phyloP scores from a whole-genome alignment of 2,797 vertebrate genomes.

The Furcifer pardalis region DNA sequence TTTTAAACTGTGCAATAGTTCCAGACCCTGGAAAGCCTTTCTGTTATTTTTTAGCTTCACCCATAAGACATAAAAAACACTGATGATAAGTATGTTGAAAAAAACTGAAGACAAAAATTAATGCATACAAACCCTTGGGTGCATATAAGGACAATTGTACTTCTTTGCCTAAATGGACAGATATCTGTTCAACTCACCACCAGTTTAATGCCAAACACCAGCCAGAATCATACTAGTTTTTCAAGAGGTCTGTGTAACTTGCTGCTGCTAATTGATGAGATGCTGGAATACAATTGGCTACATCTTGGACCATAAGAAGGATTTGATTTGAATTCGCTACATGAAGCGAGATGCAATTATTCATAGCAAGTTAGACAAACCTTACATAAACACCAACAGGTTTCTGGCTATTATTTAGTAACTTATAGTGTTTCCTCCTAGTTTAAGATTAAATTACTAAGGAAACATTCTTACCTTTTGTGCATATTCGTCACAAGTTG shows the following conservation, averaged over 20 bases:
- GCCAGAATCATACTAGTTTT: no score
- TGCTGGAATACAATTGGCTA: no score
- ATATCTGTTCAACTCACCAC: no score
- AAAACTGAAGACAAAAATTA: neutral
- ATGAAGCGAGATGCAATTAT: no score
- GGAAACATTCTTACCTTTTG: slow-evolving; percentile 80
- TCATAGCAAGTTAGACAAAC: no score
- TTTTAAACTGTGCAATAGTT: neutral
- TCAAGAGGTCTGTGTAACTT: no score
- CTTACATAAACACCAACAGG: neutral
- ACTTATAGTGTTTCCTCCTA: no score
- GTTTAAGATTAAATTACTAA: neutral
- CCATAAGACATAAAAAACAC: neutral
- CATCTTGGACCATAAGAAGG: no score
- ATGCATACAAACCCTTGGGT: neutral
- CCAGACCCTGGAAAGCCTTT: neutral
- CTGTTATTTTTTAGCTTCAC: neutral
- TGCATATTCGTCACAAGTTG: slow-evolving; percentile 92
- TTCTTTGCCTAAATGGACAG: neutral
- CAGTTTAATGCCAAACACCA: neutral
- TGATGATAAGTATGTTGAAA: no score
- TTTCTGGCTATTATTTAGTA: no score
- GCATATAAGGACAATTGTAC: neutral
- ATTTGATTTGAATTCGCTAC: no score
- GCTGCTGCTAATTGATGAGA: no score